A percentile compares a stretch with the other conserved stretches of the same genome.
Evolutionary conservation across 2,797 vertebrate species (phyloP).

Genomic region (Myotis pilosus): DNA sequence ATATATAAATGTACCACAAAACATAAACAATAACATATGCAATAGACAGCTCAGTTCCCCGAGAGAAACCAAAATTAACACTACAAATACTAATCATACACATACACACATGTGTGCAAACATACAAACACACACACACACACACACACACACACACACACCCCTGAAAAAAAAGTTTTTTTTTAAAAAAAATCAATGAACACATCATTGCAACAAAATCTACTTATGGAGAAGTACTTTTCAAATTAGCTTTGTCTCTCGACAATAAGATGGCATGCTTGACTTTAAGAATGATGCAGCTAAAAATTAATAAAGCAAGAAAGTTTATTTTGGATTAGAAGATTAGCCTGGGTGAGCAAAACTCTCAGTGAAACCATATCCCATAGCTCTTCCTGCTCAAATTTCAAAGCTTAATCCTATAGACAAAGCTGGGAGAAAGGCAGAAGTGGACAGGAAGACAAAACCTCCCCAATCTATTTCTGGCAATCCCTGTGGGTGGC

Average conservation of each 20-base stretch:
- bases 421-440: conserved; percentile 20
- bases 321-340: conserved; percentile 56
- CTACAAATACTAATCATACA: not conserved
- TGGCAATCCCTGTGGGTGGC: not conserved
- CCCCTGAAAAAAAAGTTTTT: not conserved
- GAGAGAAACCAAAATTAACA: conserved; percentile 25
- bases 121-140: not conserved
- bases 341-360: conserved; percentile 49
- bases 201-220: conserved; percentile 13
- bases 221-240: conserved; percentile 38
- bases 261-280: not conserved
- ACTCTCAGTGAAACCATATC: not conserved
- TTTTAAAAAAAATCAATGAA: not conserved
- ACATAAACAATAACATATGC: not conserved
- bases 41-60: not conserved
- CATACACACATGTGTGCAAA: not conserved
- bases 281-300: not conserved
- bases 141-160: not conserved
- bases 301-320: conserved; percentile 45
- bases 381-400: conserved; percentile 24
- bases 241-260: conserved; percentile 48
- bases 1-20: not conserved
- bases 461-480: not conserved
- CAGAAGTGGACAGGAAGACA: not conserved
- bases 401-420: conserved; percentile 23